phyloP scores from a whole-genome alignment of 2,113 vertebrate genomes.

The Fulica atra region DNA sequence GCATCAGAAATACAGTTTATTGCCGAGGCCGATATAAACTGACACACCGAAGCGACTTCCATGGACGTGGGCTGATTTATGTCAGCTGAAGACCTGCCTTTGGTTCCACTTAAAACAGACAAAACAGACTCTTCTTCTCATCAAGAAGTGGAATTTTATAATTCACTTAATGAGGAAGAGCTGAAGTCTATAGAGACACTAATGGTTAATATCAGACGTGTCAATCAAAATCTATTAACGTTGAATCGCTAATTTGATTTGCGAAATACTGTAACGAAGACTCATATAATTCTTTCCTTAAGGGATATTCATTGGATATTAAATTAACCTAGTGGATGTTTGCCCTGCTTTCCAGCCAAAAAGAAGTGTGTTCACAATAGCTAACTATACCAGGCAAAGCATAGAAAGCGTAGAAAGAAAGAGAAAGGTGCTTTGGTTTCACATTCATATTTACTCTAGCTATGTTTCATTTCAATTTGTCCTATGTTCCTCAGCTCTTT shows the following conservation, averaged over 20 bases:
- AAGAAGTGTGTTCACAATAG: background rate
- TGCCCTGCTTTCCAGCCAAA: background rate
- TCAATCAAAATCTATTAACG: conserved; percentile 66
- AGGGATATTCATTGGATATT: conserved; percentile 26
- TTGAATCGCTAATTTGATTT: conserved; percentile 59
- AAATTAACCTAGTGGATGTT: conserved; percentile 55
- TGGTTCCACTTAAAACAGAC: background rate
- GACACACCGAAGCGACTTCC: background rate
- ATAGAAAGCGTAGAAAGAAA: background rate
- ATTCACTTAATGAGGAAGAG: conserved; percentile 24
- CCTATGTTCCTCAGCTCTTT: background rate
- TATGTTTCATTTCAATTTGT: background rate
- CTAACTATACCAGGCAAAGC: background rate
- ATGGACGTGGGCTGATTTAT: background rate
- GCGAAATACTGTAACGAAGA: conserved; percentile 57
- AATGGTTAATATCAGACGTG: conserved; percentile 43
- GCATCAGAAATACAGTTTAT: background rate
- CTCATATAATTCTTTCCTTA: conserved; percentile 56
- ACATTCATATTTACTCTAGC: background rate
- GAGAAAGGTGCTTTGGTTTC: background rate
- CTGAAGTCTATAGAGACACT: conserved; percentile 17
- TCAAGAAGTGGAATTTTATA: conserved; percentile 20
- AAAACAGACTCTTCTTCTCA: background rate
- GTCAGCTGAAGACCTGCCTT: background rate
- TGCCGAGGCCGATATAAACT: background rate